A percentile compares a stretch with the other conserved stretches of the same genome.
phyloP scores from a whole-genome alignment of 2,888 invertebrate species.

The Ischnus inquisitorius region DNA sequence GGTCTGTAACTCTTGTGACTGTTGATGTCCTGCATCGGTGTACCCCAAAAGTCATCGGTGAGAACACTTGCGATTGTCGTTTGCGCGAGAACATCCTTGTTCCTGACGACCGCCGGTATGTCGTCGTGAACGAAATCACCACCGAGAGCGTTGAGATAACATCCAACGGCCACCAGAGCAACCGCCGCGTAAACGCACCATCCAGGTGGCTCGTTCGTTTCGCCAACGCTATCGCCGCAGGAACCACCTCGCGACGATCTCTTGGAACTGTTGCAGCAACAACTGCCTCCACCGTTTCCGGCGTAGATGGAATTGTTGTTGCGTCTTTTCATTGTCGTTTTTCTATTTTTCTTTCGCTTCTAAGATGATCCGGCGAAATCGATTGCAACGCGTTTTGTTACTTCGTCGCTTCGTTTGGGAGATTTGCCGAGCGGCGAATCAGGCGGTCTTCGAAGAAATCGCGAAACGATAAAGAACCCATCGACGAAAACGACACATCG shows the following conservation, averaged over 20 bases:
- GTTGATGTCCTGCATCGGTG: conserved; percentile 92
- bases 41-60: conserved; percentile 96
- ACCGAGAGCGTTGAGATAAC: conserved; percentile 91
- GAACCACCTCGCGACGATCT: conserved; percentile 67
- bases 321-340: conserved; percentile 77
- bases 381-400: neutral
- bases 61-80: conserved; percentile 89
- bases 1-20: conserved; percentile 96
- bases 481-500: conserved; percentile 14
- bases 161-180: conserved; percentile 89
- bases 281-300: conserved; percentile 67
- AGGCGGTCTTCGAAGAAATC: conserved; percentile 4
- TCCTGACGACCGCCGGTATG: conserved; percentile 93
- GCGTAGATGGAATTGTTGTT: conserved; percentile 74
- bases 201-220: conserved; percentile 85
- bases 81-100: conserved; percentile 92
- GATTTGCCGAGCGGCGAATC: neutral
- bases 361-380: neutral
- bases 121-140: conserved; percentile 96
- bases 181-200: conserved; percentile 89
- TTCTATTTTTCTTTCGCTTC: neutral
- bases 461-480: conserved; percentile 33
- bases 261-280: conserved; percentile 76
- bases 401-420: neutral
- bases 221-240: conserved; percentile 57